Conservation (phyloP, 2,888 invertebrate genomes). For the Sturmia bella region DNA sequence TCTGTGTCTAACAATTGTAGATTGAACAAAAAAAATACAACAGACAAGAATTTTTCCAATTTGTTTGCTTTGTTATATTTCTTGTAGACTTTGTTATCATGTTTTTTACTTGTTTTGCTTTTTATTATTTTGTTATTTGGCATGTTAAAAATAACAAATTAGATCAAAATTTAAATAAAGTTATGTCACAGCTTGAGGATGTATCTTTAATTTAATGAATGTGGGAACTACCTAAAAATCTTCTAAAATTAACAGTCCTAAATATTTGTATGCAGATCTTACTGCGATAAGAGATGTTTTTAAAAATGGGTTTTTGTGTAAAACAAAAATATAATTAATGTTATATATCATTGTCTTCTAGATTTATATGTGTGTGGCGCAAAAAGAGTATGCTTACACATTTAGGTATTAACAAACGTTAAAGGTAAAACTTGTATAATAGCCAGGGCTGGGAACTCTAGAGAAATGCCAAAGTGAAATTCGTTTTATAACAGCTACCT, state of each 20-base stretch:
- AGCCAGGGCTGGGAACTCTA: too few species aligned
- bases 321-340: too few species aligned
- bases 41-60: slow-evolving; percentile 30
- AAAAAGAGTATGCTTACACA: too few species aligned
- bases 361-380: too few species aligned
- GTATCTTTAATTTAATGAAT: slow-evolving; percentile 57
- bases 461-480: too few species aligned
- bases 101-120: slow-evolving; percentile 29
- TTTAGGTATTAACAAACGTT: too few species aligned
- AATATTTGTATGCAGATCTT: background rate
- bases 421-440: too few species aligned
- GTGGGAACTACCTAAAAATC: slow-evolving; percentile 55
- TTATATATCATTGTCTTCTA: too few species aligned
- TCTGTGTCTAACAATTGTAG: slow-evolving; percentile 58
- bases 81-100: slow-evolving; percentile 31
- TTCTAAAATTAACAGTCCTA: slow-evolving; percentile 1
- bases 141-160: slow-evolving; percentile 59
- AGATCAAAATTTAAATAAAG: slow-evolving; percentile 70
- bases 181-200: slow-evolving; percentile 67
- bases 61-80: slow-evolving; percentile 39
- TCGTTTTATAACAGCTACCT: too few species aligned
- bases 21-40: slow-evolving; percentile 7
- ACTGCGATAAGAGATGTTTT: too few species aligned
- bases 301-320: too few species aligned
- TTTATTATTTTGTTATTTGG: slow-evolving; percentile 8